phyloP scores from a whole-genome alignment of 2,113 vertebrate species.

The Myotis davidii region DNA sequence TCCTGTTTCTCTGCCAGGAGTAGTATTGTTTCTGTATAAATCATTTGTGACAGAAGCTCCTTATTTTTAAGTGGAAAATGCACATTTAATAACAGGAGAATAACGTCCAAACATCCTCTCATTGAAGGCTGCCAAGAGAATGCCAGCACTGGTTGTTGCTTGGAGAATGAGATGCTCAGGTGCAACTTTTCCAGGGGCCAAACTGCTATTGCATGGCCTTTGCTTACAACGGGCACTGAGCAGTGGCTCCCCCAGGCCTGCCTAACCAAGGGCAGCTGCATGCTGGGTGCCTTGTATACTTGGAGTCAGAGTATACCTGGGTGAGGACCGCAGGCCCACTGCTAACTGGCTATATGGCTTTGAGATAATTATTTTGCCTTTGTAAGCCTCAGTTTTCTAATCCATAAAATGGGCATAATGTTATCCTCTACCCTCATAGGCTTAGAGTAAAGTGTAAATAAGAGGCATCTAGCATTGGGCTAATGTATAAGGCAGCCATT shows the following conservation, averaged over 20 bases:
- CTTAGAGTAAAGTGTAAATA: not conserved
- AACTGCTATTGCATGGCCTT: conserved; percentile 62
- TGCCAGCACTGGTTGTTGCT: conserved; percentile 44
- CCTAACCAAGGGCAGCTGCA: not conserved
- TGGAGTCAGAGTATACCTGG: not conserved
- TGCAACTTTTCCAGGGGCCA: not conserved
- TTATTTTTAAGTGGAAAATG: conserved; percentile 83
- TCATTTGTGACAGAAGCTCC: conserved; percentile 80
- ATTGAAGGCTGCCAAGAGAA: conserved; percentile 73
- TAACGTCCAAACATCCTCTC: conserved; percentile 75
- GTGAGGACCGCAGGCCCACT: not conserved
- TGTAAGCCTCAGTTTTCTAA: not conserved
- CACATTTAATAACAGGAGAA: conserved; percentile 81
- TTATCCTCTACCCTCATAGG: not conserved
- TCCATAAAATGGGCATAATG: not conserved
- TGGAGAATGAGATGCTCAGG: conserved; percentile 56
- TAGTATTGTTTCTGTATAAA: conserved; percentile 76
- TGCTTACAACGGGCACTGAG: conserved; percentile 71
- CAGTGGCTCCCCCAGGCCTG: conserved; percentile 48
- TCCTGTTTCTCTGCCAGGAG: conserved; percentile 74
- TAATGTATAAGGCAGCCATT: not conserved
- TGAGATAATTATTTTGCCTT: not conserved
- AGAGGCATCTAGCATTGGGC: not conserved
- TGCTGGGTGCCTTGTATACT: not conserved
- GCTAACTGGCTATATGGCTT: not conserved